Evolutionary conservation across 2,888 invertebrate genomes (phyloP).

Genomic region (Sipha maydis): DNA sequence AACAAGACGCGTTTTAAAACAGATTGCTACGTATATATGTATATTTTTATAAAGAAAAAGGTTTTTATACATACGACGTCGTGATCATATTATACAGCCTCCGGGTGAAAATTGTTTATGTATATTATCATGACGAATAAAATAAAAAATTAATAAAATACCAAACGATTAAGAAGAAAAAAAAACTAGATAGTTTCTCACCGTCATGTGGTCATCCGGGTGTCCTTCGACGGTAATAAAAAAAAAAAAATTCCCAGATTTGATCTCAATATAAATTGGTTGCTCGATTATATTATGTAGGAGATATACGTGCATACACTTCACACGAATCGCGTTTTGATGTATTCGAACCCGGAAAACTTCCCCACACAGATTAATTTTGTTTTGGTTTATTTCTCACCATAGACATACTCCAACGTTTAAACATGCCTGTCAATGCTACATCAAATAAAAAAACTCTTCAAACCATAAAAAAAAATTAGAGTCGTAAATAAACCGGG

Average conservation of each 20-base stretch:
- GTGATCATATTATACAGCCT: background rate
- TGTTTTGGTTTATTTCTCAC: background rate
- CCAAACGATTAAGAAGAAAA: background rate
- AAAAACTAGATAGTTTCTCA: constrained; percentile 22
- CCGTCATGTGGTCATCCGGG: background rate
- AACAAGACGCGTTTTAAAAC: constrained; percentile 22
- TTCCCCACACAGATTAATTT: background rate
- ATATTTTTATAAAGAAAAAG: background rate
- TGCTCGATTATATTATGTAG: background rate
- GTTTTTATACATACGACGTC: background rate
- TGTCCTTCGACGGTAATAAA: constrained; percentile 30
- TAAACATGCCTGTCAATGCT: background rate
- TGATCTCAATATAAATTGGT: constrained; percentile 27
- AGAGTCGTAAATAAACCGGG: too few species aligned
- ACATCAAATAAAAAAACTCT: background rate
- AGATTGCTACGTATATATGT: background rate
- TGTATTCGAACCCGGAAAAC: background rate
- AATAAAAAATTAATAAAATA: background rate
- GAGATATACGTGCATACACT: background rate
- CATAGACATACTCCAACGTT: background rate
- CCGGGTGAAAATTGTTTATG: background rate
- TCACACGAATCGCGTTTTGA: background rate
- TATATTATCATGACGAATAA: background rate
- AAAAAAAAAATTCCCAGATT: constrained; percentile 21
- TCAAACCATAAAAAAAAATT: background rate